phyloP scores from a whole-genome alignment of 2,113 vertebrate genomes.

The Archilochus colubris region DNA sequence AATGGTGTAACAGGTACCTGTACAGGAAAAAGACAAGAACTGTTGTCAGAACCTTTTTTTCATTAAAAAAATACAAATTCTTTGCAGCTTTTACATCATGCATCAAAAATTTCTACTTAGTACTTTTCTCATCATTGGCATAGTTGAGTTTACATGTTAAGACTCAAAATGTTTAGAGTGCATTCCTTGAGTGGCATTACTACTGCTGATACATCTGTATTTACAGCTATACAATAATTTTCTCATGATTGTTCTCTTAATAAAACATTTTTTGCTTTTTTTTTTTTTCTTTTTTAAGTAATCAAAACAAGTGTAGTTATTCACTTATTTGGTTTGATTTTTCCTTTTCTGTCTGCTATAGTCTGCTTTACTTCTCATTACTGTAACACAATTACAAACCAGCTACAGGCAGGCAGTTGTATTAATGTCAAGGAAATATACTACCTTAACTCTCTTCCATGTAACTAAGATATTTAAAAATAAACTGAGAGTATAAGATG shows the following conservation, averaged over 20 bases:
- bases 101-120: neutral
- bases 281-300: neutral
- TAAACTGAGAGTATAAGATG: conserved; percentile 1
- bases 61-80: neutral
- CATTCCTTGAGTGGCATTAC: neutral
- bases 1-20: conserved; percentile 81
- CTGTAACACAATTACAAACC: conserved; percentile 15
- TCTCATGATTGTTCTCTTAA: neutral
- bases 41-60: conserved; percentile 65
- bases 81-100: neutral
- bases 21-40: conserved; percentile 66
- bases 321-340: neutral
- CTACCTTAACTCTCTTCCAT: conserved; percentile 5
- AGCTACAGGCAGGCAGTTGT: conserved; percentile 16
- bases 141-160: neutral
- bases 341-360: neutral
- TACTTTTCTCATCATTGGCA: neutral
- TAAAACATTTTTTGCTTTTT: neutral
- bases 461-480: conserved; percentile 35
- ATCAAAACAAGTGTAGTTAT: neutral
- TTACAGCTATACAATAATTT: neutral
- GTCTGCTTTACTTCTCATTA: neutral
- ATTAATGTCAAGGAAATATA: neutral
- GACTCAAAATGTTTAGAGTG: neutral
- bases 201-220: neutral